Evolutionary conservation across 2,888 invertebrate genomes (phyloP).

Genomic region (Drosophila macrospina): DNA sequence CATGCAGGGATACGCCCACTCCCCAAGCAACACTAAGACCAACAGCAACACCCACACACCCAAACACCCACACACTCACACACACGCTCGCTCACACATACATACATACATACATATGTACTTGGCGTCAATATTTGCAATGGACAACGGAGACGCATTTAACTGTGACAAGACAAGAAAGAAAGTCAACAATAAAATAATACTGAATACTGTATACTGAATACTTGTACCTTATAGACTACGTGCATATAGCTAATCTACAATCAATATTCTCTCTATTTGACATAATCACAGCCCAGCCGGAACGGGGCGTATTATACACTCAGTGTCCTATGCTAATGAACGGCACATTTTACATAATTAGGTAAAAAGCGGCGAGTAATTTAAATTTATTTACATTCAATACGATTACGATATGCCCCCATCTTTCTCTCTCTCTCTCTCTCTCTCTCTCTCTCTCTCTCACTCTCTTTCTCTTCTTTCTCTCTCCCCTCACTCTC

Average conservation of each 20-base stretch:
- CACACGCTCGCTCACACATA: constrained; percentile 5
- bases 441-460: constrained; percentile 38
- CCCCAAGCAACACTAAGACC: constrained; percentile 12
- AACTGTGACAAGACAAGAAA: neutral
- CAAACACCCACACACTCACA: neutral
- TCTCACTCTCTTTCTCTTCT: constrained; percentile 23
- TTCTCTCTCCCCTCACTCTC: constrained; percentile 29
- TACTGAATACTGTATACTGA: constrained; percentile 27
- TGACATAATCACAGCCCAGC: constrained; percentile 80
- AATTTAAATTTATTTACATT: constrained; percentile 45
- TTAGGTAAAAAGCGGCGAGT: constrained; percentile 83
- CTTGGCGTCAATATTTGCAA: constrained; percentile 52
- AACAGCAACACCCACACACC: constrained; percentile 12
- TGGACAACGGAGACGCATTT: constrained; percentile 11
- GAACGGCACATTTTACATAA: constrained; percentile 85
- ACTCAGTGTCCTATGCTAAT: constrained; percentile 85
- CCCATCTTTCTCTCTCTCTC: constrained; percentile 23
- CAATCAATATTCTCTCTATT: constrained; percentile 60
- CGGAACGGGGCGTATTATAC: constrained; percentile 85
- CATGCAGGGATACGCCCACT: constrained; percentile 23
- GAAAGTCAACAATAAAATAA: constrained; percentile 12
- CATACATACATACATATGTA: constrained; percentile 13
- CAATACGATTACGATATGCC: constrained; percentile 40
- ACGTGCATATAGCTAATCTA: constrained; percentile 47
- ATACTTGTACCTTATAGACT: constrained; percentile 32